Evolutionary conservation across 2,888 invertebrate species (phyloP).

Genomic region (Linyphia triangularis): DNA sequence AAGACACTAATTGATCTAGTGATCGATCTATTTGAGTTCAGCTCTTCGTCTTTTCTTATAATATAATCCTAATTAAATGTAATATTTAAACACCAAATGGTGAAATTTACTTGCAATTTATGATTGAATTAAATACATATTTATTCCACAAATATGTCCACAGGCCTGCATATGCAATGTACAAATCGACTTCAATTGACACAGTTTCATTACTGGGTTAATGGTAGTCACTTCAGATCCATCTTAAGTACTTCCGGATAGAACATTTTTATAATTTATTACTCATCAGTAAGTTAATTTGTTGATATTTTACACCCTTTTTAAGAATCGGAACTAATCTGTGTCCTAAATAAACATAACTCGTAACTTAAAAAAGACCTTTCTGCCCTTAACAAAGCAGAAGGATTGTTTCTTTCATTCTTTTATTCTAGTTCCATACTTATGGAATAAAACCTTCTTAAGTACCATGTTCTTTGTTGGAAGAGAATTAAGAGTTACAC

Average conservation of each 20-base stretch:
- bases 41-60: no score
- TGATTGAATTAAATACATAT: background rate
- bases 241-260: slow-evolving; percentile 26
- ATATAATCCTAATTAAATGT: no score
- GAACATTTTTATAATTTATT: background rate
- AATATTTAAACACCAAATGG: no score
- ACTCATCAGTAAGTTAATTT: background rate
- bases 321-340: background rate
- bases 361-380: slow-evolving; percentile 11
- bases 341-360: background rate
- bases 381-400: background rate
- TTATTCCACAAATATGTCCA: background rate
- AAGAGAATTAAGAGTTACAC: slow-evolving; percentile 40
- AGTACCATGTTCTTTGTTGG: slow-evolving; percentile 8
- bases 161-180: background rate
- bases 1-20: no score
- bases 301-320: background rate
- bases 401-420: background rate
- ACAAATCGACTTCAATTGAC: background rate
- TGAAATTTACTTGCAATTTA: no score
- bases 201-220: slow-evolving; percentile 26
- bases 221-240: background rate
- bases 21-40: no score
- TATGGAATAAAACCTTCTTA: background rate
- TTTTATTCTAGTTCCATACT: slow-evolving; percentile 1